Conservation (phyloP, 2,888 invertebrate species). For the Pristionchus mayeri region DNA sequence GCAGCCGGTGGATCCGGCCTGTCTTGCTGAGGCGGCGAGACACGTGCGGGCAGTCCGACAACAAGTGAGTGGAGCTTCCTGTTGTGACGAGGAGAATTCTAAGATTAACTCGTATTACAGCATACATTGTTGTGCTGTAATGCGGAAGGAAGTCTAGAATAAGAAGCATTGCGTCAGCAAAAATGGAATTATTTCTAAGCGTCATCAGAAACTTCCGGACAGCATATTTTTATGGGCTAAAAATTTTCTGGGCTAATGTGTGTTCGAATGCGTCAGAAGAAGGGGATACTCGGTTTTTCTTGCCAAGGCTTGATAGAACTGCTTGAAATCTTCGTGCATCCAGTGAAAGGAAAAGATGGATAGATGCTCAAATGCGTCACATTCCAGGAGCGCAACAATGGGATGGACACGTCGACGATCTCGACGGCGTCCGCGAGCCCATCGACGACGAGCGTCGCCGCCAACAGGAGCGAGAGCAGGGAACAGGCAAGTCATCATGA, state of each 20-base stretch:
- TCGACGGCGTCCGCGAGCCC: slow-evolving; percentile 21
- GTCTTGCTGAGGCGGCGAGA: slow-evolving; percentile 70
- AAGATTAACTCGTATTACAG: not conserved
- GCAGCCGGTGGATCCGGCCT: slow-evolving; percentile 74
- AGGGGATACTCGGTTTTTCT: no score
- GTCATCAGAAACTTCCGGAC: no score
- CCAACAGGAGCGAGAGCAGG: slow-evolving; percentile 41
- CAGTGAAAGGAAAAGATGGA: no score
- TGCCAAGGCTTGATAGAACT: no score
- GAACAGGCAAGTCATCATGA: slow-evolving; percentile 41
- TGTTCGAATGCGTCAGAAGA: no score
- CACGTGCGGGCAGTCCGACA: slow-evolving; percentile 56
- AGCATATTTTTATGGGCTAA: no score
- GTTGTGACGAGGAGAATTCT: not conserved
- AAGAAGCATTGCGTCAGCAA: no score
- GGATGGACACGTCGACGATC: slow-evolving; percentile 29
- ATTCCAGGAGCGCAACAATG: slow-evolving; percentile 44
- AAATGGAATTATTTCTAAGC: no score
- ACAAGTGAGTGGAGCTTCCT: not conserved
- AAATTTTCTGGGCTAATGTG: no score
- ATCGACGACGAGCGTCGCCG: slow-evolving; percentile 4
- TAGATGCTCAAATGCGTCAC: not conserved
- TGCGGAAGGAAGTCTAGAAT: no score
- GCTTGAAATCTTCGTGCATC: no score
- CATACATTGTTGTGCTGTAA: not conserved